Conservation (phyloP, 2,113 vertebrate species). For the Rhodinocichla rosea region DNA sequence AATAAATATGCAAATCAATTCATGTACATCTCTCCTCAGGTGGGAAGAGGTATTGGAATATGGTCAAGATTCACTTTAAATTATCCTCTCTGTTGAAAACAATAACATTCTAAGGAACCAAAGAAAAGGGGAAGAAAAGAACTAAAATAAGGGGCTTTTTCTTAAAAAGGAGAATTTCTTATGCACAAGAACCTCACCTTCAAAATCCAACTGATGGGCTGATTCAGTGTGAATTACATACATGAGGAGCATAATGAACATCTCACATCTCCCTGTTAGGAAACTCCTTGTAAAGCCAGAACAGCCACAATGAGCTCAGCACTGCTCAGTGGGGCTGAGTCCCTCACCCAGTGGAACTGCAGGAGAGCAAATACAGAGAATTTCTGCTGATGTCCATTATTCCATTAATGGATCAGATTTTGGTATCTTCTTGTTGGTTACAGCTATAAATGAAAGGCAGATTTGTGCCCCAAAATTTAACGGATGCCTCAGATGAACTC, state of each 20-base stretch:
- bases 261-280: background rate
- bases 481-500: background rate
- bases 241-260: background rate
- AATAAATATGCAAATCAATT: slow-evolving; percentile 57
- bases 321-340: background rate
- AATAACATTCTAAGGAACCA: background rate
- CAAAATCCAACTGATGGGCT: background rate
- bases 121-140: background rate
- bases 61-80: slow-evolving; percentile 10
- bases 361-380: background rate
- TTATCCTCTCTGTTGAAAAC: slow-evolving; percentile 17
- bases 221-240: background rate
- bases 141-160: background rate
- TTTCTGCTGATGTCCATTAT: background rate
- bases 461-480: background rate
- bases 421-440: background rate
- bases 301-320: background rate
- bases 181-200: background rate
- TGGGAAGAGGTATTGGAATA: slow-evolving; percentile 20
- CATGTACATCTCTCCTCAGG: slow-evolving; percentile 26
- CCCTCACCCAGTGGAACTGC: background rate
- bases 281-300: background rate
- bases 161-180: background rate
- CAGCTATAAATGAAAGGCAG: background rate
- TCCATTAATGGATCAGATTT: background rate